Evolutionary conservation across 2,113 vertebrate species (phyloP), one percentile per base, ranked within the genome.

Genomic region (Canis aureus): DNA sequence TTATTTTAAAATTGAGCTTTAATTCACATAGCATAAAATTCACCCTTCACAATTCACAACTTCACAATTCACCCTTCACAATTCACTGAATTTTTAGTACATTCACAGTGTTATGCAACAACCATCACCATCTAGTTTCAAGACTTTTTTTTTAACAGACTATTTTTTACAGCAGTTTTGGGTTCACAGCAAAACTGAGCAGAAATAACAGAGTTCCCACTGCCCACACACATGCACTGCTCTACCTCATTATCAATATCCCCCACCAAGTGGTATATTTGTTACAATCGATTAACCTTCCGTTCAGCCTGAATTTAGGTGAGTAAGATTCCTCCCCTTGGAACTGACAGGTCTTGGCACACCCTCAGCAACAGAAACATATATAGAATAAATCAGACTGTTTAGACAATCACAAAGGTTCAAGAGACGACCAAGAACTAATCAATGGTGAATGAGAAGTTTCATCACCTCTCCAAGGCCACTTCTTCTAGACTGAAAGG

Each of bases 11-110:
- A 55, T 27, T 84, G 71, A 89, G n/a, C 64, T 51, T 59, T 62
- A 73, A 73, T 53, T 93, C 23, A 66, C 57, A 93, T 10, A 95
- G 69, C 43, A 82, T 91, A 91, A 91, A 87, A 87, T 91, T 82
- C 55, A 60, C 43, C 22, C 76, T 90, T 81, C 23, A 85, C 23
- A 95, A 16, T 11, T 62, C 38, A 71, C 16, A 55, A 82, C 3
- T 38, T 38, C 38, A 38, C 38, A 87, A 87, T 91, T 82, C 55
- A 60, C 43, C 22, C 76, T 90, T 81, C 23, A 85, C 23, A 95
- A 16, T 11, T 62, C 38, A 71, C 16, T 49, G 76, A 2, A 22
- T 60, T 86, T 89, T 87, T 55, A 90, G 73, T 74, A 29, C 53
- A 93, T 29, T 94, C 27, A 87, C 53, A 71, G n/a, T 78, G 5